Evolutionary conservation across 2,888 invertebrate species (phyloP), one percentile per base, ranked within the genome.

Genomic region (Matsumyia berberina): DNA sequence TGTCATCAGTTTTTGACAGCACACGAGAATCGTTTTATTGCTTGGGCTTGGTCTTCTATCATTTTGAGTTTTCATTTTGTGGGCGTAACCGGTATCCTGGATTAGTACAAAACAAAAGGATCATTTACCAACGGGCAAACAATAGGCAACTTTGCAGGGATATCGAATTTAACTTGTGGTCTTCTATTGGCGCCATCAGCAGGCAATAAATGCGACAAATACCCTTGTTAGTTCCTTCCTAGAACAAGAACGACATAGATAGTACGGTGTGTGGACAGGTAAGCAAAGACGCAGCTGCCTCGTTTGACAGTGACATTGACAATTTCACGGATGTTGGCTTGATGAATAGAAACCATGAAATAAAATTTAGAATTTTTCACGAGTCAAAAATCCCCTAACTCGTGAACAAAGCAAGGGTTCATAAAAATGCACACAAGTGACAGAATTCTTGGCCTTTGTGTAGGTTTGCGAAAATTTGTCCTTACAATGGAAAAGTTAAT

Each of bases 121-220:
- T 42, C 29, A 53, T 42, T 67, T 31, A n/a, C 8, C 15, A 33
- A 0, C 42, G 7, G 12, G 5, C 0, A 15, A 35, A 46, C 29
- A 57, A 44, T 33, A n/a, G 6, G 6, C 9, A 2, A 29, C 12
- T 42, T 57, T 33, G 39, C 7, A n/a, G 49, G 42, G 58, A 57
- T 24, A 9, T 51, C 33, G 11, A 12, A 9, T 76, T 46, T 3
- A 51, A 8, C 44, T 53, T 60, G 73, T 44, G 67, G 73, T 67
- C 17, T 37, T 49, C 35, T n/a, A 19, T 49, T 60, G 60, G 80
- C 80, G 80, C 74, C 80, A 74, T 55, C 74, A 74, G 15, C 24
- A 24, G 31, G 31, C n/a, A 37, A 53, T 53, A 53, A 55, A 67
- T 31, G 33, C 19, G 2, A 1, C 24, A 39, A 58, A 24, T 33